phyloP scores from a whole-genome alignment of 2,888 invertebrate genomes.

The Ennomos fuscantarius region DNA sequence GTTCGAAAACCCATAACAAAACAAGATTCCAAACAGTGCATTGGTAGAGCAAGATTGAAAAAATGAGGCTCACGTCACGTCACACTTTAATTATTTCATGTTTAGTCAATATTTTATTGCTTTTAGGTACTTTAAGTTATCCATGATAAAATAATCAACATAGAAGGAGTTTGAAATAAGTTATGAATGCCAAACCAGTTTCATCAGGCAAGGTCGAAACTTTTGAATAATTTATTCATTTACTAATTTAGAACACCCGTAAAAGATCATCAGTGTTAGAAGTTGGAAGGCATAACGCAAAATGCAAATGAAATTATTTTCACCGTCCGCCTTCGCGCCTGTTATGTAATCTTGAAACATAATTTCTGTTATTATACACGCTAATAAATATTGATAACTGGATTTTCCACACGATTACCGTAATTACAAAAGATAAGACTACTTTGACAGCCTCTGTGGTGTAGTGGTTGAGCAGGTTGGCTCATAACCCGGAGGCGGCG shows the following conservation, averaged over 20 bases:
- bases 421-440: conserved; percentile 12
- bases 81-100: conserved; percentile 21
- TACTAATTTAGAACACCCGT: conserved; percentile 50
- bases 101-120: conserved; percentile 19
- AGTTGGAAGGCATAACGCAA: conserved; percentile 18
- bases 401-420: conserved; percentile 35
- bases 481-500: too few relatives aligned
- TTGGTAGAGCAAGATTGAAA: conserved; percentile 9
- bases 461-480: too few relatives aligned
- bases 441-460: too few relatives aligned
- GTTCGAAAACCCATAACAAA: conserved; percentile 22
- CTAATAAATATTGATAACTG: conserved; percentile 14
- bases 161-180: conserved; percentile 62
- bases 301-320: conserved; percentile 25
- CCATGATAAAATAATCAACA: conserved; percentile 47
- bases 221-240: conserved; percentile 63
- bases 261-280: conserved; percentile 36
- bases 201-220: conserved; percentile 69
- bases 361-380: conserved; percentile 4
- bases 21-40: conserved; percentile 7
- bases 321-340: conserved; percentile 12
- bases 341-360: conserved; percentile 18
- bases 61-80: conserved; percentile 5
- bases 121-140: conserved; percentile 28
- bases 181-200: conserved; percentile 76